Conservation (phyloP, 2,113 vertebrate genomes). For the Tragelaphus scriptus region DNA sequence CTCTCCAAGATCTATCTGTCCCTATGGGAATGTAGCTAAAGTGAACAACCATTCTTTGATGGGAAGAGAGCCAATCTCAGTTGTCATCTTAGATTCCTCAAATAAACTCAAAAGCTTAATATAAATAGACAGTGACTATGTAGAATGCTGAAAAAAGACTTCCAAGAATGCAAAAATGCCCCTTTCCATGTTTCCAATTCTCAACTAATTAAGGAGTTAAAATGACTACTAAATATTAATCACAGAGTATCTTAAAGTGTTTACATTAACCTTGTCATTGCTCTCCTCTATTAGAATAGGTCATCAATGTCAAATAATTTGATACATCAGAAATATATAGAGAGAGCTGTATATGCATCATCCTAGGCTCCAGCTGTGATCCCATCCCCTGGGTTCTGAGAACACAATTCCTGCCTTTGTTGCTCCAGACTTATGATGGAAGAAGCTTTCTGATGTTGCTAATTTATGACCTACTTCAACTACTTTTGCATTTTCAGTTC, state of each 20-base stretch:
- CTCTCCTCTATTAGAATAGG: neutral
- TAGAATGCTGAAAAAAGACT: neutral
- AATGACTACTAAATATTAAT: neutral
- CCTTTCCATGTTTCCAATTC: neutral
- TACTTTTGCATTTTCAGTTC: neutral
- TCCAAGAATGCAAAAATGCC: neutral
- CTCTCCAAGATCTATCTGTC: neutral
- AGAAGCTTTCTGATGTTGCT: neutral
- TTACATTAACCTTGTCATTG: neutral
- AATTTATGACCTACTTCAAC: neutral
- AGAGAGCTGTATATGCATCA: neutral
- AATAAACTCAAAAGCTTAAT: neutral
- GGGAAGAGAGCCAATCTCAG: neutral
- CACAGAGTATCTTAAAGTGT: neutral
- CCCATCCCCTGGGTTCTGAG: neutral
- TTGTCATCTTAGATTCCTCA: neutral
- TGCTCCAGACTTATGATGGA: neutral
- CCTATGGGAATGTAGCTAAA: neutral
- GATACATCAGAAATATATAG: neutral
- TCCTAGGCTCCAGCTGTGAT: neutral
- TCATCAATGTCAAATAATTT: neutral
- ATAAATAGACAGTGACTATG: neutral
- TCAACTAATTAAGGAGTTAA: neutral
- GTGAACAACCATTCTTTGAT: neutral
- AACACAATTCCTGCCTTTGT: neutral